Evolutionary conservation across 2,888 invertebrate genomes (phyloP), one percentile per base, ranked within the genome.

Genomic region (Xylota sylvarum): DNA sequence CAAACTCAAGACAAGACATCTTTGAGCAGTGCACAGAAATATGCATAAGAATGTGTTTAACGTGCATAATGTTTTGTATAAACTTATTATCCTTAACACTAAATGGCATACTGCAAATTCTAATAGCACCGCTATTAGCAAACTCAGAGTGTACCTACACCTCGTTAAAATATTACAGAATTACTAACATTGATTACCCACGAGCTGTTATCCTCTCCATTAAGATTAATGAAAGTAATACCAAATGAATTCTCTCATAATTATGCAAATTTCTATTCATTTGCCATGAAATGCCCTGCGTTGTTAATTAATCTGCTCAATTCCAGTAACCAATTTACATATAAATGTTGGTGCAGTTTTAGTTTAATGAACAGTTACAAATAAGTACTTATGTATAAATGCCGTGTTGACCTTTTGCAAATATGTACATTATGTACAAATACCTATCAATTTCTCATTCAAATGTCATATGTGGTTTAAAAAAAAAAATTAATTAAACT

Each of bases 251-350:
- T 74, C 17, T 3, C 37, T 74, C 64, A 43, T 55, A 55, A 74
- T 64, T 74, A 74, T 74, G 64, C 23, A 74, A 74, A 74, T 64
- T 56, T 32, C 43, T 43, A 56, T 56, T 70, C 55, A 56, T 56
- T 56, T 30, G 7, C 40, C 55, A 19, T 43, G 5, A 35, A 32
- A 35, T 10, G 19, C 19, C 10, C 12, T 19, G 10, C 19, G 9
- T 30, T 50, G 67, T 70, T 62, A 78, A 78, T 78, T 60, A 60
- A 69, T 78, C 60, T 32, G 5, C 23, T 62, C 37, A 23, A 50
- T 35, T 19, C n/a, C 55, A 1, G 46, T 37, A 17, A 30, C 43
- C 30, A 27, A 40, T 69, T 69, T 69, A 30, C 69, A 69, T 30
- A 17, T 52, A 40, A 67, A 67, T 67, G 35, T 14, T n/a, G 5